Base-by-base conservation (phyloP, 2,888 invertebrate genomes). In the Mycalesis mineus region DNA sequence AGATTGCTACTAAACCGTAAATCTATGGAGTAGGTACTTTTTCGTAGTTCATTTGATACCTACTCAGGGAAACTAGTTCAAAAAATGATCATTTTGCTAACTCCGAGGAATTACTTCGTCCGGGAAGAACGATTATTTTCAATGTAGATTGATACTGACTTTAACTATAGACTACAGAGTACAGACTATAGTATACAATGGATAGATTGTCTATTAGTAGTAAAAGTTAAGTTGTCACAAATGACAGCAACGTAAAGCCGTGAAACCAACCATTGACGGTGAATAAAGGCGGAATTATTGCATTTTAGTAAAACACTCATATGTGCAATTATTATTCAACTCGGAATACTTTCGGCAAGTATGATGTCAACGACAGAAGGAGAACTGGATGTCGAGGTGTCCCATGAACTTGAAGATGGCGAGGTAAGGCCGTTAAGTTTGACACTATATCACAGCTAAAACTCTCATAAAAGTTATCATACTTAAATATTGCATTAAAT, bases 321-420 rank as follows among this genome's bases (percentile, higher is more conserved):
- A 83, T 81, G 79, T 73, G 75, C 71, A 68, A 71, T 71, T 68
- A 72, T 69, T 77, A 71, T 71, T 60, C 56, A 65, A 56, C 54
- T 55, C 65, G 57, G 62, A 65, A 61, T 62, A 64, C 58, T 71
- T 65, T 64, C 65, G 58, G 58, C 58, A 63, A 84, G 60, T 61
- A 88, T 87, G 86, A 90, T 90, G 89, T 89, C 89, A 60, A 88
- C 89, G 57, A 92, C 92, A 88, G 92, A 92, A 79, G 91, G 91
- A 68, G 92, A 92, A 73, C 75, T 91, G 67, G 84, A 91, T 67
- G 83, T 92, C 62, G 87, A 91, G 62, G 89, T 91, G 69, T 88
- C 91, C 67, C 91, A 91, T 64, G 93, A 93, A 75, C 80, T 91
- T 61, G 92, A 93, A 74, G 93, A 93, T 62, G 93, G 93, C 70